These are phyloP conservation scores for Coregonus clupeaformis DNA, from an alignment of 2,113 vertebrate genomes.

Conservation along the genomic window DNA sequence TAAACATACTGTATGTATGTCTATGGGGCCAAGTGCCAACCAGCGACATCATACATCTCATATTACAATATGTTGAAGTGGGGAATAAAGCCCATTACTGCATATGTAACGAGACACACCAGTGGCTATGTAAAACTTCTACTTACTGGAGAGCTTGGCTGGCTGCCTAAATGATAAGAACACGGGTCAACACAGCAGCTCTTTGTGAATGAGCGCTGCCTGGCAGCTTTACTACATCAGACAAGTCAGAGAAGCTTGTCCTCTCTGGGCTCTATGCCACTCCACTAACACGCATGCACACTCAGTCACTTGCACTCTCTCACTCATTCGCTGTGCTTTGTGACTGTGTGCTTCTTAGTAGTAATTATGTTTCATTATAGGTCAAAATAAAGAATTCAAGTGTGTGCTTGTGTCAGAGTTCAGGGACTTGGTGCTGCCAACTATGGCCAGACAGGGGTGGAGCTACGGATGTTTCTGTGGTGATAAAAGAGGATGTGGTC, in stretches of 20 bases:
- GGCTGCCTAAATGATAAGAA: not conserved
- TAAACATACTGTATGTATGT: too few relatives aligned
- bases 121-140: not conserved
- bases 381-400: too few relatives aligned
- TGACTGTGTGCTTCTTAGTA: not conserved
- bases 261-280: not conserved
- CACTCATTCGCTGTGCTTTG: not conserved
- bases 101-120: too few relatives aligned
- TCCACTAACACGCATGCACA: not conserved
- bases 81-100: too few relatives aligned
- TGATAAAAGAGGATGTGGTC: constrained; percentile 73
- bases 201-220: constrained; percentile 9
- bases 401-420: too few relatives aligned
- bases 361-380: too few relatives aligned
- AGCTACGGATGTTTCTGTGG: constrained; percentile 63
- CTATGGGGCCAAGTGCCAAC: too few relatives aligned
- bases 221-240: constrained; percentile 9
- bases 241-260: too few relatives aligned
- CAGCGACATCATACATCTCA: too few relatives aligned
- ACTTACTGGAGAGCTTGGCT: constrained; percentile 3
- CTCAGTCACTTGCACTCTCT: not conserved
- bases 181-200: not conserved
- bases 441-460: constrained; percentile 26
- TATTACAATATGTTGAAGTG: too few relatives aligned
- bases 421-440: not conserved